Base-by-base conservation (phyloP, 2,888 invertebrate species). In the Xanthorhoe spadicearia region DNA sequence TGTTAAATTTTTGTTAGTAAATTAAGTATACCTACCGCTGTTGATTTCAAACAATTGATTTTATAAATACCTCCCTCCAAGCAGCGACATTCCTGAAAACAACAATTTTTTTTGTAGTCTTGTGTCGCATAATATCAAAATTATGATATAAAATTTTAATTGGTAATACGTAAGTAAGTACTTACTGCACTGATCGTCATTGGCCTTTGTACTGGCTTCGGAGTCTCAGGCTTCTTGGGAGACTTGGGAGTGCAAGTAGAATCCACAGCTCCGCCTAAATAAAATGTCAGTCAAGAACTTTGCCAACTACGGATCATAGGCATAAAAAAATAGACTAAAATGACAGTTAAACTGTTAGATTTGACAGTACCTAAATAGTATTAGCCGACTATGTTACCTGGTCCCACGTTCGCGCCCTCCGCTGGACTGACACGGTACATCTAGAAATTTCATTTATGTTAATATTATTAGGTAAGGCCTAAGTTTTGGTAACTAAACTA, bases 371-470 rank as follows among this genome's bases (percentile, higher is more conserved):
- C n/a, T n/a, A n/a, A n/a, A n/a, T n/a, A n/a, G n/a, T n/a, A n/a
- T n/a, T n/a, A n/a, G n/a, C n/a, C n/a, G n/a, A n/a, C n/a, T n/a
- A 13, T 35, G 32, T 59, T 74, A 89, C 91, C 90, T 75, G 88
- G 82, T n/a, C 85, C 86, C 50, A 82, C 81, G 59, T 71, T 78
- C n/a, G 81, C 82, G 17, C 61, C 79, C 69, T 85, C 87, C 9
- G 68, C 66, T 1, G 78, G 66, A 57, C 75, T 84, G 28, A 92
- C 83, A 83, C 90, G 88, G 74, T 92, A 92, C 78, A 92, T 77
- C 92, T 92, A 81, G 53, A 85, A 35, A 49, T 51, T 10, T 35
- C 18, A 8, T 10, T 1, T 13, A 10, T 1, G 13, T 43, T 38
- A 9, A 38, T n/a, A n/a, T n/a, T n/a, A n/a, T n/a, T 28, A 28